Evolutionary conservation across 2,888 invertebrate genomes (phyloP).

Genomic region (Petrolisthes cinctipes): DNA sequence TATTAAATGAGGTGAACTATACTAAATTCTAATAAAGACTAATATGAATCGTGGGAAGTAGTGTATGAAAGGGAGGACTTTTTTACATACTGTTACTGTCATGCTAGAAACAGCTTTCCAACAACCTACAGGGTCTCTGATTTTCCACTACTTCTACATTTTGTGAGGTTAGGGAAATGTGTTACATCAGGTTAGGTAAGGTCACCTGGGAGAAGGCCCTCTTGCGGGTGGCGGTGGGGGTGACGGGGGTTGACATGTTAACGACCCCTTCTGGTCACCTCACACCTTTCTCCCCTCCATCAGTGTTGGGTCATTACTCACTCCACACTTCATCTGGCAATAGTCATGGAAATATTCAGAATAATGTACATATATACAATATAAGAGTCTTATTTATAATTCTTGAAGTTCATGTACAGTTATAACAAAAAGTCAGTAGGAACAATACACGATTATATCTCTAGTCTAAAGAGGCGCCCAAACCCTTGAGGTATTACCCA

Average conservation of each 20-base stretch:
- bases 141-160: neutral
- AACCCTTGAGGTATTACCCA: too few species aligned
- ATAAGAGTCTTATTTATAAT: too few species aligned
- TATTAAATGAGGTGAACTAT: neutral
- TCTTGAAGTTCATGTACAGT: too few species aligned
- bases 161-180: neutral
- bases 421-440: too few species aligned
- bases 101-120: too few species aligned
- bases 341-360: too few species aligned
- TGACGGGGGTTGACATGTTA: slow-evolving; percentile 47
- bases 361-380: too few species aligned
- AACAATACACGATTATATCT: too few species aligned
- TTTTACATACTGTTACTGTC: too few species aligned
- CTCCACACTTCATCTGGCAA: neutral
- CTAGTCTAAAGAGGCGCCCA: too few species aligned
- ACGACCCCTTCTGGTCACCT: neutral
- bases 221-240: slow-evolving; percentile 45
- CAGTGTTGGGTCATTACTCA: neutral
- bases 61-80: too few species aligned
- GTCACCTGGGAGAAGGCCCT: slow-evolving; percentile 47
- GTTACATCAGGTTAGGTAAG: neutral
- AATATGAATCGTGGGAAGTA: neutral
- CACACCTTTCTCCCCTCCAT: neutral
- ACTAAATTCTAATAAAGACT: neutral
- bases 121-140: neutral